These are phyloP conservation scores for Pseudomyrmex sp. DNA, from an alignment of 1,140 invertebrate species.

Conservation along the genomic window DNA sequence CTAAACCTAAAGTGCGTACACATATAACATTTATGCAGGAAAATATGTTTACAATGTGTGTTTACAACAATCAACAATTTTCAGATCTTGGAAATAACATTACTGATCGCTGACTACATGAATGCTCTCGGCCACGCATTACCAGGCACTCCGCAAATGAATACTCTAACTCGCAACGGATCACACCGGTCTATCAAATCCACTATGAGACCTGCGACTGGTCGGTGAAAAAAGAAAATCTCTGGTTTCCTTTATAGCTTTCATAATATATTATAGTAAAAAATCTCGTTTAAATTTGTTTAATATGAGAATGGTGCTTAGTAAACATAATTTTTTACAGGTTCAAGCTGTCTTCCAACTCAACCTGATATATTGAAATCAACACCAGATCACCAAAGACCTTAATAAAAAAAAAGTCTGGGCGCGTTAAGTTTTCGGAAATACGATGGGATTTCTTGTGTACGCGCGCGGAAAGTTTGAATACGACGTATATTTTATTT, in stretches of 20 bases:
- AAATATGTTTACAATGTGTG: too few species aligned
- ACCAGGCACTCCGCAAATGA: slow-evolving; percentile 92
- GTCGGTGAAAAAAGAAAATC: slow-evolving; percentile 68
- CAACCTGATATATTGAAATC: slow-evolving; percentile 94
- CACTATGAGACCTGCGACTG: slow-evolving; percentile 82
- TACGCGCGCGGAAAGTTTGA: slow-evolving; percentile 58
- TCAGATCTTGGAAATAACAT: slow-evolving; percentile 95
- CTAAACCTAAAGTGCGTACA: slow-evolving; percentile 93
- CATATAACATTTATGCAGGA: neutral
- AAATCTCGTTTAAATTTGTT: neutral
- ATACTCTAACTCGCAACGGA: slow-evolving; percentile 92
- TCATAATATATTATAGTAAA: slow-evolving; percentile 6
- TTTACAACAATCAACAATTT: slow-evolving; percentile 32
- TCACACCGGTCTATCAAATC: slow-evolving; percentile 87
- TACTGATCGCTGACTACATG: slow-evolving; percentile 98
- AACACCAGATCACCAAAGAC: slow-evolving; percentile 91
- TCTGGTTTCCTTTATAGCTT: neutral
- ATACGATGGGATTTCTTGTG: slow-evolving; percentile 41
- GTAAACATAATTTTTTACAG: slow-evolving; percentile 60
- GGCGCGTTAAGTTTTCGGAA: slow-evolving; percentile 67
- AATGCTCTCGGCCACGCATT: slow-evolving; percentile 92
- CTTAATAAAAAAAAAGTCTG: slow-evolving; percentile 76
- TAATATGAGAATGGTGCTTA: neutral
- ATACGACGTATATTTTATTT: slow-evolving; percentile 44
- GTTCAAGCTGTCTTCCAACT: slow-evolving; percentile 85